A percentile compares a stretch with the other conserved stretches of the same genome.
Conservation (phyloP, 1,140 invertebrate species). For the Drosophila bocki region DNA sequence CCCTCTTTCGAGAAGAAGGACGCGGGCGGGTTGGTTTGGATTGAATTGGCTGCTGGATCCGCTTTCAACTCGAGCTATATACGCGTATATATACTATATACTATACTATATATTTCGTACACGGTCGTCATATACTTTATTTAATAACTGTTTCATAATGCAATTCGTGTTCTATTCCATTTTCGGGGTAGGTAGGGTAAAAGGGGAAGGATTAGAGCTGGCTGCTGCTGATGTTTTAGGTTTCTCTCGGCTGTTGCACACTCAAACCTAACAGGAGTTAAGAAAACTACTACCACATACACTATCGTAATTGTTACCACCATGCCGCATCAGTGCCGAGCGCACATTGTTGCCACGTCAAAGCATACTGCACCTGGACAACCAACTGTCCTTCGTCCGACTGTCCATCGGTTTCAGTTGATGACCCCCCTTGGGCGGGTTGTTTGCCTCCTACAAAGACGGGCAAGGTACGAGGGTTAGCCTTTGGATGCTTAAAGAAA, state of each 20-base stretch:
- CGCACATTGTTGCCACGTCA: constrained; percentile 87
- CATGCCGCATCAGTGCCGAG: constrained; percentile 75
- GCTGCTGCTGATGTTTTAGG: constrained; percentile 47
- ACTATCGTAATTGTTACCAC: constrained; percentile 75
- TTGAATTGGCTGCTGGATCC: constrained; percentile 40
- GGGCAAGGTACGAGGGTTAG: background rate
- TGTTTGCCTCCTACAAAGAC: constrained; percentile 89
- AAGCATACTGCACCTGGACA: constrained; percentile 90
- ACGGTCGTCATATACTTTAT: constrained; percentile 65
- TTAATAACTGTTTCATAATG: constrained; percentile 74
- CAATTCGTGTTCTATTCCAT: constrained; percentile 64
- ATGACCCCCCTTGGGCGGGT: constrained; percentile 91
- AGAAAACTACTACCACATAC: constrained; percentile 83
- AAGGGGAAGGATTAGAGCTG: constrained; percentile 25
- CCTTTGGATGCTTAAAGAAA: background rate
- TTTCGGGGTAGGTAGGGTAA: constrained; percentile 24
- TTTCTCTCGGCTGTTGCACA: constrained; percentile 18
- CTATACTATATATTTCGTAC: constrained; percentile 65
- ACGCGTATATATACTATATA: constrained; percentile 46
- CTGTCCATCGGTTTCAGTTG: constrained; percentile 89
- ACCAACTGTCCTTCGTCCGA: constrained; percentile 90
- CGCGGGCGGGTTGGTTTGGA: constrained; percentile 46
- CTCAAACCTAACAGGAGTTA: constrained; percentile 77
- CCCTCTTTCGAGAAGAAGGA: constrained; percentile 41
- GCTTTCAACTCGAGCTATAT: constrained; percentile 45